Evolutionary conservation across 2,888 invertebrate species (phyloP).

Genomic region (Hypselothyrea guttata): DNA sequence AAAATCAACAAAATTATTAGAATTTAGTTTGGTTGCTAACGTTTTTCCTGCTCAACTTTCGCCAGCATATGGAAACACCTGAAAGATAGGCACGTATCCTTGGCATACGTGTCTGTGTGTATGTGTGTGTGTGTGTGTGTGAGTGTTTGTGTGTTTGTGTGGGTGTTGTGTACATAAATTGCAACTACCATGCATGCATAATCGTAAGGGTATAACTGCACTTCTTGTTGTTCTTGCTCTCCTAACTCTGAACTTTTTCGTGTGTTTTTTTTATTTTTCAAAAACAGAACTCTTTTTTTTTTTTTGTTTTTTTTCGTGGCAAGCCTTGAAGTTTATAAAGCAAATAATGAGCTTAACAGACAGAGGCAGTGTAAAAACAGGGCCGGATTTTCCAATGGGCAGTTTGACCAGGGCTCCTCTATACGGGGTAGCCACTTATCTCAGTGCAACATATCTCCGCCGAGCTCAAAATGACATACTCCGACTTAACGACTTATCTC

Average conservation of each 20-base stretch:
- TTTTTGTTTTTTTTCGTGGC: background rate
- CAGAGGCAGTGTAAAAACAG: background rate
- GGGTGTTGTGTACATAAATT: constrained; percentile 58
- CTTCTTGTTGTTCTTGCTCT: constrained; percentile 13
- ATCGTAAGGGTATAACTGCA: constrained; percentile 46
- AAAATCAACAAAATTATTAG: constrained; percentile 40
- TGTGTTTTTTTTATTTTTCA: background rate
- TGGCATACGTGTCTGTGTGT: constrained; percentile 19
- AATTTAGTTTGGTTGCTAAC: constrained; percentile 63
- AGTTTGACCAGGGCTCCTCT: too few species aligned
- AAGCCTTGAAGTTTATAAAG: constrained; percentile 26
- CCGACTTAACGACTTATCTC: too few species aligned
- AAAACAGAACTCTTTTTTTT: background rate
- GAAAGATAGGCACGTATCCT: constrained; percentile 11
- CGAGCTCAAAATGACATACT: too few species aligned
- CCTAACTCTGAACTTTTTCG: constrained; percentile 18
- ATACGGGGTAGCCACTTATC: too few species aligned
- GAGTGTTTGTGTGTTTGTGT: constrained; percentile 19
- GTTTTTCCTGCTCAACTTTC: constrained; percentile 57
- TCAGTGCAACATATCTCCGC: too few species aligned
- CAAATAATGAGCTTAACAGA: constrained; percentile 10
- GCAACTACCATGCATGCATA: constrained; percentile 64
- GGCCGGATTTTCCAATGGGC: too few species aligned
- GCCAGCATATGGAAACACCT: constrained; percentile 8
- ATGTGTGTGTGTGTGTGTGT: constrained; percentile 3